Evolutionary conservation across 2,888 invertebrate species (phyloP).

Genomic region (Ophion slaviceki): DNA sequence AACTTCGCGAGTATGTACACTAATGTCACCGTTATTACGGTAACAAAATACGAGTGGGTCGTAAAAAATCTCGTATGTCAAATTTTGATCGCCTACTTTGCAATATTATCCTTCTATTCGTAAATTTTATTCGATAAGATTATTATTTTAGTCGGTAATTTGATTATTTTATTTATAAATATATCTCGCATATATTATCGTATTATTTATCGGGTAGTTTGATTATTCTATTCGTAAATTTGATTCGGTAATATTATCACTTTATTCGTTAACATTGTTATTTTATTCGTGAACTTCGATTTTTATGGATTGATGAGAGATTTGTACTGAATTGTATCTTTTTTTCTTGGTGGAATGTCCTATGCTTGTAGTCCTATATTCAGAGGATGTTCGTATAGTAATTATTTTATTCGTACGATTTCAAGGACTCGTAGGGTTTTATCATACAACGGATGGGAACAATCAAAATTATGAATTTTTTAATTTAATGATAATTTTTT

Average conservation of each 20-base stretch:
- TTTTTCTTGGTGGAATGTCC: no score
- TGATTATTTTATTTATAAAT: neutral
- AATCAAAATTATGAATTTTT: no score
- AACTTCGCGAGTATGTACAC: slow-evolving; percentile 51
- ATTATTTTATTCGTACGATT: no score
- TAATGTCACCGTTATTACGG: slow-evolving; percentile 63
- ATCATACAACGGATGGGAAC: no score
- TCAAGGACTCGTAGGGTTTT: no score
- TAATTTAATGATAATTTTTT: no score
- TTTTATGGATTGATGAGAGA: no score
- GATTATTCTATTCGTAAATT: neutral
- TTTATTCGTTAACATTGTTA: neutral
- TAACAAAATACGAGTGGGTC: slow-evolving; percentile 56
- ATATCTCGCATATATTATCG: no score
- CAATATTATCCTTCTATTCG: neutral
- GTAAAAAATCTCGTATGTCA: slow-evolving; percentile 58
- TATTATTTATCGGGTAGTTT: neutral
- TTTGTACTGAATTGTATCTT: no score
- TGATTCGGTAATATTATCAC: neutral
- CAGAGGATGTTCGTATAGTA: no score
- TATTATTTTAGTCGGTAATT: neutral
- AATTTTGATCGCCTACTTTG: slow-evolving; percentile 15
- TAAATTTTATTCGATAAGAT: neutral
- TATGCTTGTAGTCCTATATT: no score
- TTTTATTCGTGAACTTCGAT: no score